Percentiles rank a stretch among this genome's conserved stretches.
Conservation (phyloP, 2,797 vertebrate genomes). For the Sciaenops ocellatus region DNA sequence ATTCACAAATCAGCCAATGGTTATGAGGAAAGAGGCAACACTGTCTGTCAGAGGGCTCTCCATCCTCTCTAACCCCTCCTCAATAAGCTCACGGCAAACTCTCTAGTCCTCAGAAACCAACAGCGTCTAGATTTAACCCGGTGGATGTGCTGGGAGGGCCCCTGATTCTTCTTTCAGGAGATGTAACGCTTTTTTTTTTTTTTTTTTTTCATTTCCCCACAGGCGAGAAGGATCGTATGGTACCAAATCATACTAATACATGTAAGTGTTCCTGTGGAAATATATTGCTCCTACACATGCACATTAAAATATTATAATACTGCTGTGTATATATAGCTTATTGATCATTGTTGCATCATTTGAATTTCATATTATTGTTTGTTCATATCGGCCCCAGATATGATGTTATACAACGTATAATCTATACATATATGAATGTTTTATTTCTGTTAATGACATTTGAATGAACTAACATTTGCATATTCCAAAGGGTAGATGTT, state of each 20-base stretch:
- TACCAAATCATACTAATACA: constrained; percentile 22
- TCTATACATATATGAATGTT: not conserved
- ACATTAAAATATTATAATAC: constrained; percentile 16
- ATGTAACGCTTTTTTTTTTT: constrained; percentile 1
- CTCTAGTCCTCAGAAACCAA: constrained; percentile 23
- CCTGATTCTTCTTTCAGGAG: not conserved
- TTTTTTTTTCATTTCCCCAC: not conserved
- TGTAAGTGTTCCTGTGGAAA: constrained; percentile 17
- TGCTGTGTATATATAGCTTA: constrained; percentile 11
- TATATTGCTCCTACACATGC: constrained; percentile 7
- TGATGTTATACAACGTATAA: not conserved
- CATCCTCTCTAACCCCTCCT: constrained; percentile 9
- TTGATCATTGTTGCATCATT: constrained; percentile 31
- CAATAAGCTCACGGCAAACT: constrained; percentile 23
- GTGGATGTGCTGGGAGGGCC: not conserved
- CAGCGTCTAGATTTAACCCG: constrained; percentile 9
- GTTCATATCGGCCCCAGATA: not conserved
- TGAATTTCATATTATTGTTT: constrained; percentile 37
- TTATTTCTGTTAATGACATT: constrained; percentile 14
- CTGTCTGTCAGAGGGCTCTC: constrained; percentile 61
- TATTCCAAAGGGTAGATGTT: not conserved
- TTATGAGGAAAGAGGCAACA: constrained; percentile 71
- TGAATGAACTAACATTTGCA: constrained; percentile 8
- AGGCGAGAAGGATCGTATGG: not conserved
- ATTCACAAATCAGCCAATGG: constrained; percentile 81